Base-by-base conservation (phyloP, 2,797 vertebrate species). In the Sciurus vulgaris region DNA sequence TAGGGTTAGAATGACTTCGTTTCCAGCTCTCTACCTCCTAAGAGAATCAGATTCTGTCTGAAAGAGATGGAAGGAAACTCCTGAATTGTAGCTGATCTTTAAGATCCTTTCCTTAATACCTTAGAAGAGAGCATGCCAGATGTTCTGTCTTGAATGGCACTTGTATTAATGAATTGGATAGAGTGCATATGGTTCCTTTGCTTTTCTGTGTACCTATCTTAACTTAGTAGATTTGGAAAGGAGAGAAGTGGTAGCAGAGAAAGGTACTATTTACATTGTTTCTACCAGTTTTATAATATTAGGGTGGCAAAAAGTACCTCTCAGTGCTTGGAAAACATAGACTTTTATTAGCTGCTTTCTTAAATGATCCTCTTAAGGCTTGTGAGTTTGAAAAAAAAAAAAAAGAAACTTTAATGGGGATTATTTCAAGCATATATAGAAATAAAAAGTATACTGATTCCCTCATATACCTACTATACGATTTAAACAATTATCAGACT, bases 261-360 rank as follows among this genome's bases (percentile, higher is more conserved):
- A 35, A 73, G 65, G 49, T 47, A 30, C 9, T 88, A 18, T 81
- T 93, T 91, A 41, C 11, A 44, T 65, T 67, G 28, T 76, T 89
- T 91, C 14, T 78, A 54, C 69, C 10, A 17, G n/a, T 65, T 77
- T 76, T 49, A 65, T 7, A 38, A 28, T 85, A 88, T 56, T 49
- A 76, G n/a, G 77, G 83, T 65, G 51, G 35, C 87, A 91, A 24
- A 84, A 61, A 67, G 38, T 81, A 63, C 26, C 30, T 81, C 38
- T 95, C 47, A 73, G 18, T 77, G 35, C 49, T 67, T 92, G 22
- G 78, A 56, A 95, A 96, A 74, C 26, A 44, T 38, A 77, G 89
- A 69, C 10, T 79, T 84, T 82, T 61, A 44, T 82, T 79, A 54
- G 26, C 63, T 81, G 86, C 28, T 74, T 74, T 91, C 65, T 88